Evolutionary conservation across 2,797 vertebrate genomes (phyloP), one percentile per base, ranked within the genome.

Genomic region (Arremon brunneinucha): DNA sequence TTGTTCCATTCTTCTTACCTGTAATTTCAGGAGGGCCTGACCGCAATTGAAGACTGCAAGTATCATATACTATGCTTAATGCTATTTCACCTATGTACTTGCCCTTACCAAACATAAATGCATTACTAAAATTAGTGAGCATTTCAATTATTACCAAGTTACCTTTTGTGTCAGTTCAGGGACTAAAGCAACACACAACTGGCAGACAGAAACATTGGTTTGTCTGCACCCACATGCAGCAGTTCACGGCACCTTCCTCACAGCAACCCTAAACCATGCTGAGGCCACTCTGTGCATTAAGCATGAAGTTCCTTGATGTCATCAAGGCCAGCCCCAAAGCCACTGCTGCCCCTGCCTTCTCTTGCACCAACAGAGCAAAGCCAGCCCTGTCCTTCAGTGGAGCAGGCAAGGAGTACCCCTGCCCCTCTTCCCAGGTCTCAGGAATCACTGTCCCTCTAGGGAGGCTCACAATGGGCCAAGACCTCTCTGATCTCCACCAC

Each of bases 391-490:
- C 37, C 75, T 83, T 46, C 32, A 20, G 18, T 3, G 6, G 17
- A 20, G 30, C 21, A 60, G 22, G 41, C 46, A 83, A 34, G 34
- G 22, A 72, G 19, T 7, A 62, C 0, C 3, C 4, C 18, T 59
- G 43, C 2, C 18, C 11, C 26, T 37, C 50, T 27, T 52, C 41
- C n/a, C 63, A 60, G 13, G 28, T 37, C 46, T 68, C 23, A 27
- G 16, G 23, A 28, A 70, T 18, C 52, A 16, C 12, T 2, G 0
- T 13, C 52, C 6, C 14, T 11, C 19, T 15, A 27, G 9, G 28
- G 50, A 81, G 23, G 57, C 23, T 70, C 27, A 21, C 21, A 57
- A 22, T 0, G 1, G 28, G 15, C 26, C 1, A 3, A 55, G 79
- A 35, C 18, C 34, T 15, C 78, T 64, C 37, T 26, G 69, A 53